Evolutionary conservation across 2,888 invertebrate genomes (phyloP), one percentile per base, ranked within the genome.

Genomic region (Dryobota labecula): DNA sequence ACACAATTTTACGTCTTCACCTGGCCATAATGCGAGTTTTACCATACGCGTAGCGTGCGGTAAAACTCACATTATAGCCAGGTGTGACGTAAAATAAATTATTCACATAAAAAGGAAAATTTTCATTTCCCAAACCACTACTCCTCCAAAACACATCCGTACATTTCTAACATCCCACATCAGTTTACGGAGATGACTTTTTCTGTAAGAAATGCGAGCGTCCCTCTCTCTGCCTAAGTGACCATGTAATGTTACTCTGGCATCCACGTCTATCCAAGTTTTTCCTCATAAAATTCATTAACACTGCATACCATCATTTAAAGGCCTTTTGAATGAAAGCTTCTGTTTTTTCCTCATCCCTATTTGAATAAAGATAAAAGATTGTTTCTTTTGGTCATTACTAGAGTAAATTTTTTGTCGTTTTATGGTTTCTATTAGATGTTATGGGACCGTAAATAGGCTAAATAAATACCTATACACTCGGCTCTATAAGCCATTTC

Each of bases 181-280:
- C 60, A 54, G 60, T 70, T 78, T 61, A 54, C 57, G 36, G 74
- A 89, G 86, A 88, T 85, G 87, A 89, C 85, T 89, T 88, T 89
- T 90, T 89, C 87, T 87, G 86, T 79, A 85, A 87, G 84, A 85
- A 85, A 86, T 76, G 85, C 83, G 78, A 85, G 80, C 82, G 84
- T 84, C 85, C 78, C 82, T 86, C 87, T 89, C 90, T 88, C 87
- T 90, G 90, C 89, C 85, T 92, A 93, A 93, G 92, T 89, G 86
- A 87, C 91, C 92, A 89, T 92, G 91, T 90, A 91, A 92, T 90
- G 89, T 87, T 77, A 78, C 83, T 74, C 84, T 15, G 43, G 69
- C 73, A 71, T 79, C 73, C 73, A 58, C 72, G 68, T 65, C 76
- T 78, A 83, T 76, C 75, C 79, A 76, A 81, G 76, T 79, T 84